phyloP scores from a whole-genome alignment of 37 sponge, comb jelly and placozoan species.

The Chondrilla cf. caribensis region DNA sequence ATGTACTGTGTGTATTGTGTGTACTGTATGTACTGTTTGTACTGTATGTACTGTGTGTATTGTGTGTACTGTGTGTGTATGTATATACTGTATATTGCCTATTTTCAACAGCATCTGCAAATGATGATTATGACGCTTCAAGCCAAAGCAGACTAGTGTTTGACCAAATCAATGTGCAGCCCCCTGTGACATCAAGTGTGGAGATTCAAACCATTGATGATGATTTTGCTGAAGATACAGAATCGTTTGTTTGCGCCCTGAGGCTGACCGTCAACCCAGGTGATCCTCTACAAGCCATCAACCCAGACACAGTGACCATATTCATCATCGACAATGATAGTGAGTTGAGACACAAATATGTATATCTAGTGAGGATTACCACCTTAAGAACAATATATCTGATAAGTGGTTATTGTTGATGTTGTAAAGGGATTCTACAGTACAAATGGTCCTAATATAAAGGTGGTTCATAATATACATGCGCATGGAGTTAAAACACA shows the following conservation, averaged over 20 bases:
- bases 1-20: too few relatives aligned
- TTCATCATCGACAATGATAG: background rate
- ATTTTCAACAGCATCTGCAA: background rate
- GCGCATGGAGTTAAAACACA: too few relatives aligned
- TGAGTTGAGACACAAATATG: too few relatives aligned
- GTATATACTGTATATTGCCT: background rate
- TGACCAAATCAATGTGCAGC: background rate
- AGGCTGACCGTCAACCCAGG: background rate
- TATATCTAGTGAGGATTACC: too few relatives aligned
- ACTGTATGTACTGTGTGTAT: too few relatives aligned
- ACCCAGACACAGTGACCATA: conserved; percentile 14
- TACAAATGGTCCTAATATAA: too few relatives aligned
- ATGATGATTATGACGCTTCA: background rate
- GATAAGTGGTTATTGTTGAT: too few relatives aligned
- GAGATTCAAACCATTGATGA: background rate
- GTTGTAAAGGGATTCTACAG: too few relatives aligned
- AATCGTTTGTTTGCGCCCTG: conserved; percentile 8
- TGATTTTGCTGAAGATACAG: conserved; percentile 11
- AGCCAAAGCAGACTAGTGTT: background rate
- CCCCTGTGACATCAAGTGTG: background rate
- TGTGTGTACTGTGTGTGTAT: too few relatives aligned
- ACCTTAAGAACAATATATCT: too few relatives aligned
- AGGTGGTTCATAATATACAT: too few relatives aligned
- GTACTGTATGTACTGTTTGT: too few relatives aligned
- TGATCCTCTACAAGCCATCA: background rate